phyloP scores from a whole-genome alignment of 2,113 vertebrate species.

The Halichoeres trimaculatus region DNA sequence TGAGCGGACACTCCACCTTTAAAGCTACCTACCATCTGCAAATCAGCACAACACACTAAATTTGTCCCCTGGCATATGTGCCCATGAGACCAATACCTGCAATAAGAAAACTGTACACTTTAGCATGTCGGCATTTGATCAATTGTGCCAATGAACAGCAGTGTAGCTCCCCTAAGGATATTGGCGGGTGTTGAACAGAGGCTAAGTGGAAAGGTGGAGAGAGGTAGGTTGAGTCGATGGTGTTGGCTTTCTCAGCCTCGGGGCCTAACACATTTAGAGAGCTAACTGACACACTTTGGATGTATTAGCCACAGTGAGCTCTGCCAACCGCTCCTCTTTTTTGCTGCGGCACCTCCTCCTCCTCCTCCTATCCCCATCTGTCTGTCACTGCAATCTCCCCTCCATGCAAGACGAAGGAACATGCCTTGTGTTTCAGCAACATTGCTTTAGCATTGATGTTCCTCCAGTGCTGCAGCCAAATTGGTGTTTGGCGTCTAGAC shows the following conservation, averaged over 20 bases:
- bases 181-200: constrained; percentile 74
- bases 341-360: constrained; percentile 58
- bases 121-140: constrained; percentile 77
- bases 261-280: constrained; percentile 81
- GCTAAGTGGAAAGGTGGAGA: constrained; percentile 80
- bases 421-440: constrained; percentile 75
- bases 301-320: constrained; percentile 78
- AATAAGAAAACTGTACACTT: constrained; percentile 70
- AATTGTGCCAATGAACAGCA: constrained; percentile 73
- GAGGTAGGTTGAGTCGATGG: constrained; percentile 74
- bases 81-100: constrained; percentile 50
- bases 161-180: constrained; percentile 70
- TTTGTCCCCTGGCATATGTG: constrained; percentile 25
- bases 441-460: constrained; percentile 85
- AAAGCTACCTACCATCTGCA: constrained; percentile 10
- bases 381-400: constrained; percentile 64
- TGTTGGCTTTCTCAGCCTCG: constrained; percentile 78
- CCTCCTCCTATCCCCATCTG: constrained; percentile 60
- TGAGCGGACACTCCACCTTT: constrained; percentile 22
- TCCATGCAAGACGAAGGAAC: constrained; percentile 47
- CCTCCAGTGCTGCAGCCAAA: constrained; percentile 67
- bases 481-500: constrained; percentile 82
- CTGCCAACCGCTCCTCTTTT: constrained; percentile 71
- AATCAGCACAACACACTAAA: constrained; percentile 20
- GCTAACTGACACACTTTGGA: constrained; percentile 83